Base-by-base conservation (phyloP, 2,888 invertebrate genomes). In the Drosophila macrospina region DNA sequence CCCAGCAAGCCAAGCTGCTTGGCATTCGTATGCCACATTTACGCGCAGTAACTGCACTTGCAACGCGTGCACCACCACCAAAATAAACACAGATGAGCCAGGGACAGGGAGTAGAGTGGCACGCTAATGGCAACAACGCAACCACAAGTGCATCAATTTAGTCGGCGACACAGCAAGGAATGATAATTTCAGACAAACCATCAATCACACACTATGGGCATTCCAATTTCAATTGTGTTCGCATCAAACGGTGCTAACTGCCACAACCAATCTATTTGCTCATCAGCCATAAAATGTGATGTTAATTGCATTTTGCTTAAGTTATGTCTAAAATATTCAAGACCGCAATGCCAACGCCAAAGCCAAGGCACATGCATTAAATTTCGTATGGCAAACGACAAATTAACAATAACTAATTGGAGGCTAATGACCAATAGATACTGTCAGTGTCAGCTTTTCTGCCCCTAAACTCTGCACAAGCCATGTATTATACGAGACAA, bases 381-480 rank as follows among this genome's bases (percentile, higher is more conserved):
- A 42, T 37, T 30, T 37, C 57, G 34, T 30, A 44, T 61, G 20
- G 44, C 61, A 67, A 70, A 74, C 61, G 82, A 77, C 88, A 83
- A 79, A 87, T 85, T 87, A 85, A 83, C 86, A 87, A 82, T 79
- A 82, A 85, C 69, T 87, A 87, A 87, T 83, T 87, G 76, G 61
- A 56, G 62, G 50, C 69, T 85, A 87, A 87, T 85, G 85, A 69
- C 70, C 74, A 76, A 67, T 69, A 66, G 65, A 66, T 66, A 67
- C 61, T 60, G 66, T 62, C 61, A 63, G 48, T 41, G 52, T 47
- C 55, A 64, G 39, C 30, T 51, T 26, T 24, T 30, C 37, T 52
- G n/a, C 32, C n/a, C n/a, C 42, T 41, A n/a, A 75, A 64, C 39
- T 65, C 55, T 48, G 39, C 47, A 55, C 26, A 15, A 39, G 30